Base-by-base conservation (phyloP, 2,888 invertebrate genomes). In the Acanthosoma haemorrhoidale region DNA sequence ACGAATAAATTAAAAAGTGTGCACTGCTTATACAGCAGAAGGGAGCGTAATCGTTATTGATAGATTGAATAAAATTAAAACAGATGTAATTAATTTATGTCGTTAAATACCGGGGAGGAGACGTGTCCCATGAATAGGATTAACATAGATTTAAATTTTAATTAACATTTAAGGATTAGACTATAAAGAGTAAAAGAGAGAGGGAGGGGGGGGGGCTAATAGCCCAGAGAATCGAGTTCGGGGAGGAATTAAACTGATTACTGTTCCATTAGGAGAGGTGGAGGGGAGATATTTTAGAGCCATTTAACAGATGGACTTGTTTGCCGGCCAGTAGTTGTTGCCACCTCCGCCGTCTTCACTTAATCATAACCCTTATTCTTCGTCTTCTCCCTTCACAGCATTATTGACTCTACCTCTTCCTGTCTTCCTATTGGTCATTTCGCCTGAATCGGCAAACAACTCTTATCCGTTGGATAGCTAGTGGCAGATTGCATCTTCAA, bases 81-180 rank as follows among this genome's bases (percentile, higher is more conserved):
- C 4, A 13, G 60, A 21, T 15, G 60, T 36, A 60, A 60, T 34
- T 60, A 60, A 34, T 60, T 60, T 34, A 60, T 60, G 60, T 60
- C 34, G n/a, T 18, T 32, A 60, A 36, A 60, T 34, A 36, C 18
- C 15, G 60, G 34, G n/a, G 60, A 5, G 59, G 16, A 6, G 36
- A 6, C 16, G 9, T 59, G 59, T 4, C 32, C 60, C 60, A 60
- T 60, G 60, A 60, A 60, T 60, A 60, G 60, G 32, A 60, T 60
- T 60, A 60, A 60, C 60, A 60, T 60, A 60, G 60, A 60, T 60
- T 60, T 60, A 60, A 60, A 60, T 60, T 34, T 60, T 34, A 34
- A 60, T 60, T 60, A 60, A 36, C 34, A 59, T 21, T 18, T 4
- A 59, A 15, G 59, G 59, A 59, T 32, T 59, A 32, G 59, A 31